Evolutionary conservation across 53 echinoderm and acorn worm species (phyloP).

Genomic region (Patiria pectinifera): DNA sequence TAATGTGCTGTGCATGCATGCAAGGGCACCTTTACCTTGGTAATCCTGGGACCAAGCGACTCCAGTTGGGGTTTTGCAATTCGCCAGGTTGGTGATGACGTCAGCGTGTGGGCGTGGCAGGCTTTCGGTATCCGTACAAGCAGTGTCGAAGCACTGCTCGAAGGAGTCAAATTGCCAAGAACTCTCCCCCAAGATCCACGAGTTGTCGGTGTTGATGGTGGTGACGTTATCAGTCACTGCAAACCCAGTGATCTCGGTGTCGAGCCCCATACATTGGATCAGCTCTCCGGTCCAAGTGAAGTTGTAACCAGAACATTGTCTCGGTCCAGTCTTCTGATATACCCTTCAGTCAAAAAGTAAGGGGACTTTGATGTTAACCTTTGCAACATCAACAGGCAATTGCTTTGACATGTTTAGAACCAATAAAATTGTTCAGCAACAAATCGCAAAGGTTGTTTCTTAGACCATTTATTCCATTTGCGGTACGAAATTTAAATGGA

Average conservation of each 20-base stretch:
- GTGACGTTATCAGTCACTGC: background rate
- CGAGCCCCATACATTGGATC: background rate
- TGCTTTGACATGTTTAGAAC: background rate
- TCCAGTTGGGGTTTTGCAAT: background rate
- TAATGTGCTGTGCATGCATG: no score
- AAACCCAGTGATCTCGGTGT: background rate
- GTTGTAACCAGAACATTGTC: background rate
- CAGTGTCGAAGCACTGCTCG: background rate
- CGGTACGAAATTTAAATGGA: no score
- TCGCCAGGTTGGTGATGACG: conserved; percentile 11
- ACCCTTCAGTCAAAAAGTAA: background rate
- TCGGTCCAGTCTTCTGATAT: background rate
- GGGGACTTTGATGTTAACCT: background rate
- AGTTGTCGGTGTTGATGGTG: background rate
- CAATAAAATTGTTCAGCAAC: background rate
- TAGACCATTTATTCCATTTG: no score
- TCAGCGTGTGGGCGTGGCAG: background rate
- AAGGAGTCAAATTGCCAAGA: background rate
- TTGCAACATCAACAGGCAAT: background rate
- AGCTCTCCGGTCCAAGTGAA: conserved; percentile 21
- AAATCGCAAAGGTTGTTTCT: no score
- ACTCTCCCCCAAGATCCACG: background rate
- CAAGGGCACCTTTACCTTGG: no score
- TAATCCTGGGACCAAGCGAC: background rate
- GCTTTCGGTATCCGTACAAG: background rate